Base-by-base conservation (phyloP, 2,888 invertebrate species). In the Eristalis tenax region DNA sequence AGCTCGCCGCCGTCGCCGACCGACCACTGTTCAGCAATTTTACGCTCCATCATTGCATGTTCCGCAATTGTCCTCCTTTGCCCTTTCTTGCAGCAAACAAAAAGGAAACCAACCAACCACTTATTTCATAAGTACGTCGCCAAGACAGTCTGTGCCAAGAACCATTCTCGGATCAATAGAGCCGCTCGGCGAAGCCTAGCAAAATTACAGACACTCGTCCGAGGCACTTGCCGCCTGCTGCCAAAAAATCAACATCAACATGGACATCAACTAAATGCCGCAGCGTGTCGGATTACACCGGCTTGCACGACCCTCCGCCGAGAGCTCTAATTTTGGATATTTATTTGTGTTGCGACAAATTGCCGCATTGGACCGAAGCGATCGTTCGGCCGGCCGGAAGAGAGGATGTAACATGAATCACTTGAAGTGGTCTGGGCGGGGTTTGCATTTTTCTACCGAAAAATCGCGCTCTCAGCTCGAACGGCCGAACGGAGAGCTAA, bases 321-420 rank as follows among this genome's bases (percentile, higher is more conserved):
- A 59, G 66, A 83, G 83, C 79, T 83, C 83, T 75, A 75, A 83
- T 87, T 83, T 83, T 79, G 38, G 50, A 65, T 71, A 76, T 87
- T 79, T 87, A 87, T 87, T 79, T 79, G 65, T 75, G 78, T 83
- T 83, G 83, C 87, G 87, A 83, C 83, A 83, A 87, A 83, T 87
- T 87, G 83, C 83, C 71, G 87, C 83, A 87, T 71, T 76, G 66
- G 56, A 23, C 66, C 22, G 59, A 32, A 15, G 11, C n/a, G 18
- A 61, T 15, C 18, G 28, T 40, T n/a, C 61, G 40, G 64, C 70
- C 76, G 59, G 78, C 86, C 86, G 78, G 83, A 86, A 70, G 76
- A 71, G 43, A 38, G 71, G 78, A 79, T 82, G 61, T 75, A 40
- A 4, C 69, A 65, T 83, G 83, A 87, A 77, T 85, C 85, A 85